These are phyloP conservation scores for Cephonodes hylas DNA, from an alignment of 2,888 invertebrate species.

Conservation along the genomic window DNA sequence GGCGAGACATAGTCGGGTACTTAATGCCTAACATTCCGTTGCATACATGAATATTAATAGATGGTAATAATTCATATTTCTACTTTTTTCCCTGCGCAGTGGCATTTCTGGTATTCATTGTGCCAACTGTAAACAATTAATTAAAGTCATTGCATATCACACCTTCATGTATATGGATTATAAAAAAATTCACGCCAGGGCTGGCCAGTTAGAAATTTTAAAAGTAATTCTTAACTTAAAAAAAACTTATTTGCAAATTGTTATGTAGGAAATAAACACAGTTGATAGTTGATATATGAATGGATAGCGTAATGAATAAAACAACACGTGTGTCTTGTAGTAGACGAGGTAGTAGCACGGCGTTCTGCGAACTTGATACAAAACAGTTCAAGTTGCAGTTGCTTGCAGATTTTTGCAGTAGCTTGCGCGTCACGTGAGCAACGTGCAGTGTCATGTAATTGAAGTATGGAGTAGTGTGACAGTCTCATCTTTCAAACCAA, in stretches of 20 bases:
- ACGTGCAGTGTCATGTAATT: too few species aligned
- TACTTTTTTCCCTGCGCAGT: neutral
- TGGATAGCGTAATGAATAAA: slow-evolving; percentile 31
- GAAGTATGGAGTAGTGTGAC: too few species aligned
- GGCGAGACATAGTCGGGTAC: too few species aligned
- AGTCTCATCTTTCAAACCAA: too few species aligned
- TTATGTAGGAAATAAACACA: neutral
- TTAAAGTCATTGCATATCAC: too few species aligned
- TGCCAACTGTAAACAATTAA: neutral
- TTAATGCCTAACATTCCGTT: neutral
- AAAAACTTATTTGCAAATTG: neutral
- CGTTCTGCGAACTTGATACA: slow-evolving; percentile 13
- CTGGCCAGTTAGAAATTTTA: too few species aligned
- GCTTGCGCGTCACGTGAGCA: too few species aligned
- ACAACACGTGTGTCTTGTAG: slow-evolving; percentile 33
- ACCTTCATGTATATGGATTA: too few species aligned
- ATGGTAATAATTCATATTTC: neutral
- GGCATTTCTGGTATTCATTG: neutral
- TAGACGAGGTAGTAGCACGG: slow-evolving; percentile 15
- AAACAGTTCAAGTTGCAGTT: slow-evolving; percentile 11
- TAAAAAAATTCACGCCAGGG: neutral
- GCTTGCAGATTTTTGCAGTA: neutral
- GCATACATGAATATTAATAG: neutral
- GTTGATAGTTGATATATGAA: slow-evolving; percentile 24
- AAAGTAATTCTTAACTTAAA: neutral